phyloP scores from a whole-genome alignment of 2,888 invertebrate species.

The Pilophorus perplexus region DNA sequence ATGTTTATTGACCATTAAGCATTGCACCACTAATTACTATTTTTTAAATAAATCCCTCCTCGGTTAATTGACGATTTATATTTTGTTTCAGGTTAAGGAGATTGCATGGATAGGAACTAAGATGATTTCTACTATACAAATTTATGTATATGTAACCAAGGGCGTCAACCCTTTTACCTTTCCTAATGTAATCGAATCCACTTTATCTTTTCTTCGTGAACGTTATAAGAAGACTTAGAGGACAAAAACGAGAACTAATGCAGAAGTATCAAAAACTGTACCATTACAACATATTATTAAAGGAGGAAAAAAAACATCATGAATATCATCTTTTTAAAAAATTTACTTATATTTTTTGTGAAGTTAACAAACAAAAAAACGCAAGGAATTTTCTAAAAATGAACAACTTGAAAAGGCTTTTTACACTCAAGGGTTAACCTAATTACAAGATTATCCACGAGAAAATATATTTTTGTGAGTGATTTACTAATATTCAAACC shows the following conservation, averaged over 20 bases:
- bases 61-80: background rate
- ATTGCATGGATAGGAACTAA: conserved; percentile 28
- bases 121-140: conserved; percentile 10
- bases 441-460: conserved; percentile 26
- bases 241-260: background rate
- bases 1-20: too few relatives aligned
- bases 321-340: conserved; percentile 23
- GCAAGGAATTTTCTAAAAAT: conserved; percentile 28
- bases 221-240: conserved; percentile 1
- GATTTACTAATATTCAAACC: conserved; percentile 33
- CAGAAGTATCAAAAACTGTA: conserved; percentile 18
- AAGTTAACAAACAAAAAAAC: conserved; percentile 18
- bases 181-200: conserved; percentile 24
- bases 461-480: conserved; percentile 36
- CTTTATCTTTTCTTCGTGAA: conserved; percentile 17
- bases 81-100: conserved; percentile 24
- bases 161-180: conserved; percentile 23
- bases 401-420: conserved; percentile 30
- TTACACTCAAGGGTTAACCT: conserved; percentile 36
- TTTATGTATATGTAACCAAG: conserved; percentile 28
- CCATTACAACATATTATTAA: conserved; percentile 17
- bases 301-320: conserved; percentile 1
- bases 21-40: too few relatives aligned
- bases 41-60: background rate
- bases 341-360: conserved; percentile 37